Evolutionary conservation across 2,113 vertebrate species (phyloP).

Genomic region (Prunella himalayana): DNA sequence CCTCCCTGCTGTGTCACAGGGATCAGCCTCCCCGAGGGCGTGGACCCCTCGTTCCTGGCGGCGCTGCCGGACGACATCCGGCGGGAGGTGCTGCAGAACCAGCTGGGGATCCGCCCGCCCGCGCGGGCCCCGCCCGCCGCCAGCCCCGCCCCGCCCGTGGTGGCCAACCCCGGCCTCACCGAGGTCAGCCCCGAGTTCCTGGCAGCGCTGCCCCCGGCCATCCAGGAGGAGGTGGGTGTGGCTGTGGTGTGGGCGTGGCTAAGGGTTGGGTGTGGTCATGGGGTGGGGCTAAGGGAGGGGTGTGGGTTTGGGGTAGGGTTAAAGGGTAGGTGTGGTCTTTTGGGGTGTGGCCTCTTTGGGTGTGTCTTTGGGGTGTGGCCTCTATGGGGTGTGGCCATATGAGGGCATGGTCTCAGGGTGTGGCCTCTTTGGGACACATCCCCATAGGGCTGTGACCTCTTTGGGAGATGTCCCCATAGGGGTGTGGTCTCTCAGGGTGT

Average conservation of each 20-base stretch:
- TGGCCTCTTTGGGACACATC: too few species aligned
- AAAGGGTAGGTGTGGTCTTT: too few species aligned
- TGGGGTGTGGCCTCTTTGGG: too few species aligned
- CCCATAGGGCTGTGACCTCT: too few species aligned
- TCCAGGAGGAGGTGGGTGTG: neutral
- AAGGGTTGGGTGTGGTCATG: neutral
- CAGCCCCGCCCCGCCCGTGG: neutral
- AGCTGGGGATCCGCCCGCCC: neutral
- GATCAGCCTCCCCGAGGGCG: neutral
- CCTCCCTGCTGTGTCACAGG: neutral
- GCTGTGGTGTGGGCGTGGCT: neutral
- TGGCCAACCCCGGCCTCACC: neutral
- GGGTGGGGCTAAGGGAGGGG: neutral
- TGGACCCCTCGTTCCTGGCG: neutral
- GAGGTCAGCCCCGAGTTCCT: neutral
- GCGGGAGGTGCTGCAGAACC: neutral
- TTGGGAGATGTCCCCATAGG: too few species aligned
- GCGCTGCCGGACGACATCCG: neutral
- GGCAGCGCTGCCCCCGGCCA: neutral
- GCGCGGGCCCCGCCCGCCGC: neutral
- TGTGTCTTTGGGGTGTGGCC: too few species aligned
- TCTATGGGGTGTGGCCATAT: too few species aligned
- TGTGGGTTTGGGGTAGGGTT: neutral
- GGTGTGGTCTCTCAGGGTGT: too few species aligned
- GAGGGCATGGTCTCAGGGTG: too few species aligned